phyloP scores from a whole-genome alignment of 2,888 invertebrate genomes.

The Plebejus anna region DNA sequence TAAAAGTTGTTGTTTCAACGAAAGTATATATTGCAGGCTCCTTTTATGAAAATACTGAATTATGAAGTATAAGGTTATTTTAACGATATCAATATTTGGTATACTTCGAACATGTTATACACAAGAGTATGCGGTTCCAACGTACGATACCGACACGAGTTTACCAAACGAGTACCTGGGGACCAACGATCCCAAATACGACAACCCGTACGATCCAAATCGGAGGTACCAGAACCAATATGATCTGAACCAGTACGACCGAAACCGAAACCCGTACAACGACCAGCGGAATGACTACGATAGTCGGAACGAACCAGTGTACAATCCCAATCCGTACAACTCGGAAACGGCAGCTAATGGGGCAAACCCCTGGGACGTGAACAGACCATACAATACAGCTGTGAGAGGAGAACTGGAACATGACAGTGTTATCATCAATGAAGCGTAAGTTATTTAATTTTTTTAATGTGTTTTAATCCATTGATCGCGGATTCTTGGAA shows the following conservation, averaged over 20 bases:
- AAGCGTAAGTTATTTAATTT: slow-evolving; percentile 65
- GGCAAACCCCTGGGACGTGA: slow-evolving; percentile 52
- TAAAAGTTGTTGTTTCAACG: background rate
- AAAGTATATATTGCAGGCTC: slow-evolving; percentile 47
- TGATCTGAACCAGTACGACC: slow-evolving; percentile 41
- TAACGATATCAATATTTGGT: slow-evolving; percentile 46
- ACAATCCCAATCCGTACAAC: slow-evolving; percentile 46
- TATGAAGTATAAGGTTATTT: slow-evolving; percentile 64
- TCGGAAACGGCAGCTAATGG: slow-evolving; percentile 56
- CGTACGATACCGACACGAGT: slow-evolving; percentile 62
- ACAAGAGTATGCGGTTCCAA: slow-evolving; percentile 62
- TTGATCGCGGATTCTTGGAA: too few species aligned
- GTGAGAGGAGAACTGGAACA: slow-evolving; percentile 59
- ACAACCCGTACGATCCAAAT: slow-evolving; percentile 65
- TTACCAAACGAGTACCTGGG: slow-evolving; percentile 62
- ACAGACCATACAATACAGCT: slow-evolving; percentile 51
- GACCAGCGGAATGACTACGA: slow-evolving; percentile 46
- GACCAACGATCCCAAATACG: slow-evolving; percentile 55
- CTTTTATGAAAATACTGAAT: slow-evolving; percentile 56
- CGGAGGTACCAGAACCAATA: slow-evolving; percentile 50
- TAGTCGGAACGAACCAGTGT: slow-evolving; percentile 45
- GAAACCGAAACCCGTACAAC: slow-evolving; percentile 42
- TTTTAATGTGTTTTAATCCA: too few species aligned
- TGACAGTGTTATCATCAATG: slow-evolving; percentile 76
- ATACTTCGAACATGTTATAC: slow-evolving; percentile 52